These are phyloP conservation scores for Marisa cornuarietis DNA, from an alignment of 1,140 invertebrate species.

Conservation along the genomic window DNA sequence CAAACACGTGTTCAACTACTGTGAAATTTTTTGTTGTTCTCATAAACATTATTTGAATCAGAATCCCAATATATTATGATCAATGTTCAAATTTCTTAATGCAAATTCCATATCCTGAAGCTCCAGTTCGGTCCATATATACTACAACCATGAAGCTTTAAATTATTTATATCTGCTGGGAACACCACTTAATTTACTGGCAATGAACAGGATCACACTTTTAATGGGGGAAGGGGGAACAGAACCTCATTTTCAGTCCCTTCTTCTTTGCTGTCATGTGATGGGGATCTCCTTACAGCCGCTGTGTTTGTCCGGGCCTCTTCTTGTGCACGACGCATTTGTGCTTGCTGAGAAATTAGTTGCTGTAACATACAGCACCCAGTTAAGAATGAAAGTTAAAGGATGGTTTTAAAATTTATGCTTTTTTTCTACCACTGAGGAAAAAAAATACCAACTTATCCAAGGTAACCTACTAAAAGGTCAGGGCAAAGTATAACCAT, in stretches of 20 bases:
- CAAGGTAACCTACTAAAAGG: too few relatives aligned
- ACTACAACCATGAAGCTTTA: too few relatives aligned
- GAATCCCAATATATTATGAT: too few relatives aligned
- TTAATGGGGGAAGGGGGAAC: too few relatives aligned
- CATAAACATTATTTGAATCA: too few relatives aligned
- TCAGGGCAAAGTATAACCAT: too few relatives aligned
- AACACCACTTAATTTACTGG: background rate
- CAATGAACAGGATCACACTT: background rate
- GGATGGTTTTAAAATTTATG: background rate
- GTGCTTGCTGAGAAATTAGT: conserved; percentile 20
- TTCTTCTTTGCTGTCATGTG: background rate
- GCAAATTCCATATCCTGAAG: too few relatives aligned
- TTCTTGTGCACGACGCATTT: conserved; percentile 3
- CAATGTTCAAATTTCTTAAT: background rate
- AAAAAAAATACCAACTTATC: too few relatives aligned
- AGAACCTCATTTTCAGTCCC: conserved; percentile 6
- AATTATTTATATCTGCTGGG: too few relatives aligned
- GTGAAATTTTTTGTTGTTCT: background rate
- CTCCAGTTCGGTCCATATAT: too few relatives aligned
- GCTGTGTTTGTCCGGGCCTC: background rate
- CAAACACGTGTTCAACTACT: too few relatives aligned
- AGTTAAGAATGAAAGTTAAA: background rate
- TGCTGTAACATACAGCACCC: background rate
- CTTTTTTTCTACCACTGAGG: too few relatives aligned
- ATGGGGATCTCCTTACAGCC: background rate